phyloP scores from a whole-genome alignment of 2,113 vertebrate genomes.

The Otus sunia region DNA sequence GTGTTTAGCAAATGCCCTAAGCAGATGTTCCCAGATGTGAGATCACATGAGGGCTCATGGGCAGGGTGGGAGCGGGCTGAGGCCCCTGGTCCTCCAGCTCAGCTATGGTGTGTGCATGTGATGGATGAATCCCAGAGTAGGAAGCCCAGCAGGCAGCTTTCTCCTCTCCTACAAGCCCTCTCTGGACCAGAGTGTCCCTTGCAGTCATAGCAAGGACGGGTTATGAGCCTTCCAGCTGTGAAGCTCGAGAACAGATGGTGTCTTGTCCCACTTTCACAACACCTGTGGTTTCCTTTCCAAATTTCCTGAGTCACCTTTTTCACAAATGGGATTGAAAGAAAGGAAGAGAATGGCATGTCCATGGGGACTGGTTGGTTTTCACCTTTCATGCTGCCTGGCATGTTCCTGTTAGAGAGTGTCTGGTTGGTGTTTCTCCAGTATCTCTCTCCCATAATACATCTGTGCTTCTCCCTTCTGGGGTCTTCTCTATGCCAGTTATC shows the following conservation, averaged over 20 bases:
- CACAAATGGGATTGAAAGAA: not conserved
- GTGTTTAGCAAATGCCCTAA: not conserved
- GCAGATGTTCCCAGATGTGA: not conserved
- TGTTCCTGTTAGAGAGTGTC: not conserved
- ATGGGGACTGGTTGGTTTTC: not conserved
- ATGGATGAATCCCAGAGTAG: not conserved
- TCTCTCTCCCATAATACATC: not conserved
- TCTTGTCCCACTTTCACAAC: not conserved
- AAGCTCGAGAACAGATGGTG: not conserved
- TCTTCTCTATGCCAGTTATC: not conserved
- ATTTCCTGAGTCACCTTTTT: not conserved
- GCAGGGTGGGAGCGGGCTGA: not conserved
- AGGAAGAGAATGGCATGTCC: not conserved
- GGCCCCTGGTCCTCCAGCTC: not conserved
- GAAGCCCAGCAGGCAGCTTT: not conserved
- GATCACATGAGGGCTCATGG: fast-evolving
- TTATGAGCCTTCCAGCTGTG: not conserved
- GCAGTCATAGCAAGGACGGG: not conserved
- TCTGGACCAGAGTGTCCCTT: not conserved
- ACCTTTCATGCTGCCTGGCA: not conserved
- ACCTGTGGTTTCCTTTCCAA: not conserved
- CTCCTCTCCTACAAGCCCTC: not conserved
- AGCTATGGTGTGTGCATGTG: not conserved
- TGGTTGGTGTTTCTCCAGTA: fast-evolving
- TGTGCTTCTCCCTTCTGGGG: not conserved